phyloP scores from a whole-genome alignment of 2,888 invertebrate species.

The Petrophora chlorosata region DNA sequence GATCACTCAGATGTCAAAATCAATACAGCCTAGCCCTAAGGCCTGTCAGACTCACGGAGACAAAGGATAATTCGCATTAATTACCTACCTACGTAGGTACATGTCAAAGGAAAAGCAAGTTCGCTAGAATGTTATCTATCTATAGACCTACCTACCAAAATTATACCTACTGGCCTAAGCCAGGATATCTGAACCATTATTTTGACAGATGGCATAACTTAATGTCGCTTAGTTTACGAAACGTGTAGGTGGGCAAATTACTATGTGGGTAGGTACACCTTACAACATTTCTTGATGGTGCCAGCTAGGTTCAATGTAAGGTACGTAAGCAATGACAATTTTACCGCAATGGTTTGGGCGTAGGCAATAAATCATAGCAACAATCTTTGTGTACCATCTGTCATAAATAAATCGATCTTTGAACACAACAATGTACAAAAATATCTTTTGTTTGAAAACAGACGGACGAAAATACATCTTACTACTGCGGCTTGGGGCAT shows the following conservation, averaged over 20 bases:
- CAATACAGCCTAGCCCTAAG: conserved; percentile 16
- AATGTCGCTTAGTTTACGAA: conserved; percentile 18
- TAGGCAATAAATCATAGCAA: conserved; percentile 24
- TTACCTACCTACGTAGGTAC: conserved; percentile 13
- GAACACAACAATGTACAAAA: conserved; percentile 33
- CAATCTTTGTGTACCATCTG: conserved; percentile 34
- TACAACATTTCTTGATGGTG: conserved; percentile 26
- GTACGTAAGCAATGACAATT: conserved; percentile 12
- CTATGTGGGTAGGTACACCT: conserved; percentile 2
- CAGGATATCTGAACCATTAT: conserved; percentile 19
- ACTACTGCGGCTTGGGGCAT: conserved; percentile 34
- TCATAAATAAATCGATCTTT: conserved; percentile 44
- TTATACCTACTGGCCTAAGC: background rate
- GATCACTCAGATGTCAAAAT: conserved; percentile 14
- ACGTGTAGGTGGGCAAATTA: conserved; percentile 30
- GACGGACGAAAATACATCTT: conserved; percentile 50
- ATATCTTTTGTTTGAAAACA: conserved; percentile 55
- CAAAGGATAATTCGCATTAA: conserved; percentile 11
- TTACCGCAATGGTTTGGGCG: conserved; percentile 15
- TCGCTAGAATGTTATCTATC: background rate
- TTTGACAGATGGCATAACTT: conserved; percentile 26
- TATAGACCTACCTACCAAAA: background rate
- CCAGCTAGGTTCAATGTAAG: conserved; percentile 2
- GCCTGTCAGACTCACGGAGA: conserved; percentile 14
- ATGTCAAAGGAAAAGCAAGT: background rate